These are phyloP conservation scores for Drosophila dunni DNA, from an alignment of 1,140 invertebrate species.

Conservation along the genomic window DNA sequence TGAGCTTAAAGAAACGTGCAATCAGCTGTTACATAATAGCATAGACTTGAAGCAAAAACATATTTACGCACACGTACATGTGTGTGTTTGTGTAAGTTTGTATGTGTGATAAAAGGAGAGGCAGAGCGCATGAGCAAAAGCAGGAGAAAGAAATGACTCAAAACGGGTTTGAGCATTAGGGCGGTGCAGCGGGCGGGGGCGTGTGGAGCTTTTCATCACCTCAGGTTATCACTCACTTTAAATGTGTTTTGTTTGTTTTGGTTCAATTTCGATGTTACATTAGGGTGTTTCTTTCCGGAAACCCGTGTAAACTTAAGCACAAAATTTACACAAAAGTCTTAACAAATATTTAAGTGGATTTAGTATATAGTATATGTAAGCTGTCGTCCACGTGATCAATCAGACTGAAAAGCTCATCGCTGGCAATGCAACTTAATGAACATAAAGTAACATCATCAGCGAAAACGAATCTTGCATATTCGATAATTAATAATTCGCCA, in stretches of 20 bases:
- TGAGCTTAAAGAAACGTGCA: conserved; percentile 46
- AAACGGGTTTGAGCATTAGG: conserved; percentile 28
- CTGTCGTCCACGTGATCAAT: conserved; percentile 23
- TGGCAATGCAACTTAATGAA: conserved; percentile 19
- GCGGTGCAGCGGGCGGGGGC: neutral
- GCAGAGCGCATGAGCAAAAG: conserved; percentile 11
- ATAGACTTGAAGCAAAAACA: conserved; percentile 40
- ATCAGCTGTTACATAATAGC: conserved; percentile 71
- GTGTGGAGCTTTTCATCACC: conserved; percentile 20
- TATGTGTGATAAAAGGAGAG: conserved; percentile 4
- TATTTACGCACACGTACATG: neutral
- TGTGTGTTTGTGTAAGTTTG: neutral
- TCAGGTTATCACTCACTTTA: conserved; percentile 19
- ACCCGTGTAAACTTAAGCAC: conserved; percentile 53
- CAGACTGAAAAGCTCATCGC: conserved; percentile 6
- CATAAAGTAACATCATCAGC: conserved; percentile 15
- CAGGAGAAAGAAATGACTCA: conserved; percentile 37
- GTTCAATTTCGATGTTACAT: conserved; percentile 54
- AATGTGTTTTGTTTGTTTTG: conserved; percentile 45
- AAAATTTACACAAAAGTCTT: neutral
- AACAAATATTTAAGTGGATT: conserved; percentile 20
- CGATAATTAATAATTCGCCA: conserved; percentile 18
- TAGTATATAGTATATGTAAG: neutral
- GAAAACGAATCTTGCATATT: conserved; percentile 4
- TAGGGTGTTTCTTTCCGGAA: conserved; percentile 60